phyloP scores from a whole-genome alignment of 2,797 vertebrate species.

The Paratrypauchen microcephalus region DNA sequence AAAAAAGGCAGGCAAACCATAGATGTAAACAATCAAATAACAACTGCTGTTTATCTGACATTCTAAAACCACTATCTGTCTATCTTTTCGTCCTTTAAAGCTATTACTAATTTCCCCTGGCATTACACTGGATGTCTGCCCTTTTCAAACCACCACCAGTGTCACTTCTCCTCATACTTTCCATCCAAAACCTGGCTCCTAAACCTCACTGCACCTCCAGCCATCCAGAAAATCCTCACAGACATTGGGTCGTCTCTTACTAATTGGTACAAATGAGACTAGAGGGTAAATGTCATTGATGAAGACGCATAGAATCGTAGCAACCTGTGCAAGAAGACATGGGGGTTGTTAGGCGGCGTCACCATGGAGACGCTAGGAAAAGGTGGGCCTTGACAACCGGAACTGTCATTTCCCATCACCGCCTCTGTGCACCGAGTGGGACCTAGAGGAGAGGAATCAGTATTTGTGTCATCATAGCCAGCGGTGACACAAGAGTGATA shows the following conservation, averaged over 20 bases:
- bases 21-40: not conserved
- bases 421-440: constrained; percentile 16
- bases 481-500: not conserved
- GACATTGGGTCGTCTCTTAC: constrained; percentile 28
- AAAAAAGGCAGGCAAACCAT: not conserved
- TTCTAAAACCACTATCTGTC: constrained; percentile 31
- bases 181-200: constrained; percentile 29
- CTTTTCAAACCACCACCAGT: constrained; percentile 49
- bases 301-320: constrained; percentile 4
- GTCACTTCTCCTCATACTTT: constrained; percentile 22
- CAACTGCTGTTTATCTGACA: constrained; percentile 1
- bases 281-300: constrained; percentile 7
- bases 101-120: constrained; percentile 30
- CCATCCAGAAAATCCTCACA: constrained; percentile 44
- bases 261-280: constrained; percentile 50
- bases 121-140: constrained; percentile 43
- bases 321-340: constrained; percentile 34
- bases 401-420: constrained; percentile 34
- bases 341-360: constrained; percentile 55
- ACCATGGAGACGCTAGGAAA: constrained; percentile 68
- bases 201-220: constrained; percentile 43
- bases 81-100: constrained; percentile 10
- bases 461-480: not conserved
- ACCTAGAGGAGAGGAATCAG: not conserved
- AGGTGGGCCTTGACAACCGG: constrained; percentile 68